Evolutionary conservation across 1,140 invertebrate genomes (phyloP).

Genomic region (Drosophila nigromelanica): DNA sequence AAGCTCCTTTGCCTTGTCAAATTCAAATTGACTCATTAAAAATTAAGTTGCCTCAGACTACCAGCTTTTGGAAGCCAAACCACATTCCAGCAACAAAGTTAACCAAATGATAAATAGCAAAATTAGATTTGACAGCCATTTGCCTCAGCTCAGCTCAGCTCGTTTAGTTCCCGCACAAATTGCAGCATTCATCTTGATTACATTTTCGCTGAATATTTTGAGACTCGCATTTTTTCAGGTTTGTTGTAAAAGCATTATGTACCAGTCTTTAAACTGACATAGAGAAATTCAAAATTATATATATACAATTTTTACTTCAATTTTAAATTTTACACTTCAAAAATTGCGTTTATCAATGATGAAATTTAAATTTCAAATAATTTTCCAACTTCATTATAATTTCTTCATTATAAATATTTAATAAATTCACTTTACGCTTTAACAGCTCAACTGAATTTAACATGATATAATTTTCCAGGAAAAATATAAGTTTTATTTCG

Average conservation of each 20-base stretch:
- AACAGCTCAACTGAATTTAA: no score
- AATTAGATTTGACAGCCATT: conserved; percentile 76
- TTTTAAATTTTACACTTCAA: no score
- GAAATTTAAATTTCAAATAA: neutral
- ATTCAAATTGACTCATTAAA: conserved; percentile 83
- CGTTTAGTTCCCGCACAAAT: conserved; percentile 70
- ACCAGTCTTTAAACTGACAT: neutral
- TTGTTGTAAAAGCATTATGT: conserved; percentile 8
- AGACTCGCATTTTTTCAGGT: conserved; percentile 30
- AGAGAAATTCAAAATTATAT: no score
- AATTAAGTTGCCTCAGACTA: conserved; percentile 67
- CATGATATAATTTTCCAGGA: no score
- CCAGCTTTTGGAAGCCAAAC: conserved; percentile 2
- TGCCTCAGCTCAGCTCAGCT: conserved; percentile 20
- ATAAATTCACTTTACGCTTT: no score
- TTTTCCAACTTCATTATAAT: no score
- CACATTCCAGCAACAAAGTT: conserved; percentile 54
- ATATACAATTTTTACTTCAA: neutral
- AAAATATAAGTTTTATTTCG: no score
- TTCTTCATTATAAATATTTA: no score
- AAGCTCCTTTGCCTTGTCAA: conserved; percentile 70
- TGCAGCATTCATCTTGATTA: conserved; percentile 80
- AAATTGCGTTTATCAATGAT: neutral
- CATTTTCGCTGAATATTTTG: conserved; percentile 52
- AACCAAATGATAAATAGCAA: conserved; percentile 81